Base-by-base conservation (phyloP, 2,888 invertebrate genomes). In the Clepsis dumicolana region DNA sequence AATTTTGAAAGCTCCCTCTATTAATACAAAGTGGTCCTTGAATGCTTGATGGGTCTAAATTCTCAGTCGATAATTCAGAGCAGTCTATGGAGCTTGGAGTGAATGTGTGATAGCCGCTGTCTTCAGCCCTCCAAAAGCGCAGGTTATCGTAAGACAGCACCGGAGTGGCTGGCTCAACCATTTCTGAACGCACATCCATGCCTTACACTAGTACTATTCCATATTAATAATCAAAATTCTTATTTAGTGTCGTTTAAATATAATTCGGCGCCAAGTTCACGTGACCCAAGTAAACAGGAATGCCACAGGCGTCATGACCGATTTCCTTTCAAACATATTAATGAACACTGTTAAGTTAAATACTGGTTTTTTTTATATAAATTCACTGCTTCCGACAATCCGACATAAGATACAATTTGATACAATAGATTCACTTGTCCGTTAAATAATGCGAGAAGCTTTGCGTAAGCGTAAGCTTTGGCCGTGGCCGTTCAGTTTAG, bases 41-140 rank as follows among this genome's bases (percentile, higher is more conserved):
- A 32, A 81, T 75, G 38, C 80, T 71, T 4, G 84, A 77, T 41
- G 85, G 78, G 71, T 86, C 84, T 14, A 84, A 72, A 71, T 82
- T 88, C 41, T 88, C 88, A 70, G 77, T 85, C 1, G 87, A 86
- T 73, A 87, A 68, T 71, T 85, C 85, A 0, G 87, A 87, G 70
- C 80, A 83, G 75, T 89, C 89, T 48, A 90, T 78, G 12, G 92
- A 89, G 25, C 89, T 83, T 48, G 90, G 90, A 38, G 92, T 91
- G 71, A 84, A 88, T 1, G 92, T 91, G 67, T 91, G 90, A 74
- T 93, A 93, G 50, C 93, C 93, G 77, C 93, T 93, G 72, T 93
- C 93, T 77, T 93, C 92, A n/a, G 83, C 77, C 71, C 82, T 87
- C 74, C 83, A 87, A 74, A 85, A 84, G 71, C 82, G 84, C 41